phyloP scores from a whole-genome alignment of 1,140 invertebrate genomes.

The Drosophila rhopaloa region DNA sequence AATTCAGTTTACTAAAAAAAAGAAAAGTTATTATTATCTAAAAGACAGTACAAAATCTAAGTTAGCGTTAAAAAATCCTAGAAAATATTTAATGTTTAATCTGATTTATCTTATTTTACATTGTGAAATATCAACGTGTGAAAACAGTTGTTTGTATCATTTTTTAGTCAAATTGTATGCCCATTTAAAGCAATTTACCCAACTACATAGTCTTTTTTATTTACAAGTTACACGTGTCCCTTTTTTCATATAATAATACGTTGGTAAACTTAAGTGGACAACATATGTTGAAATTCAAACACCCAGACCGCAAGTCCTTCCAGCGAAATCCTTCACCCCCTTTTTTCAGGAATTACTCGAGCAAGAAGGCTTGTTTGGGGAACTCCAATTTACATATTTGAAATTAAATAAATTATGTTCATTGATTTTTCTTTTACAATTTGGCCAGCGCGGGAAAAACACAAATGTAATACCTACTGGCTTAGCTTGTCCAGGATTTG shows the following conservation, averaged over 20 bases:
- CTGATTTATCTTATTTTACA: too few species aligned
- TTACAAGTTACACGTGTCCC: background rate
- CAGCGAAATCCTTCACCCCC: constrained; percentile 18
- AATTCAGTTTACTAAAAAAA: too few species aligned
- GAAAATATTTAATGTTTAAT: too few species aligned
- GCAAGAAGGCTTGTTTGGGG: background rate
- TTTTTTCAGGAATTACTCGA: background rate
- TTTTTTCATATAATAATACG: background rate
- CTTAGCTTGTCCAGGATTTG: constrained; percentile 29
- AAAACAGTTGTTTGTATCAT: too few species aligned
- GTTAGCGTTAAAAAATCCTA: too few species aligned
- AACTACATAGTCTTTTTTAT: too few species aligned
- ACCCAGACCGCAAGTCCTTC: background rate
- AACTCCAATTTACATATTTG: constrained; percentile 26
- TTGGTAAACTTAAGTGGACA: background rate
- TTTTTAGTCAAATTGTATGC: too few species aligned
- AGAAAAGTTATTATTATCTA: too few species aligned
- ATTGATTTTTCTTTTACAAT: constrained; percentile 40
- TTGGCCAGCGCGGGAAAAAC: background rate
- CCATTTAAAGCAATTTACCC: too few species aligned
- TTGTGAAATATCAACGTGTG: too few species aligned
- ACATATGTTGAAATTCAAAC: constrained; percentile 7
- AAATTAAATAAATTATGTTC: constrained; percentile 44
- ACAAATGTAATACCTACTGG: constrained; percentile 7
- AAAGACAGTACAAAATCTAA: too few species aligned